Base-by-base conservation (phyloP, 2,888 invertebrate genomes). In the Endotricha flammealis region DNA sequence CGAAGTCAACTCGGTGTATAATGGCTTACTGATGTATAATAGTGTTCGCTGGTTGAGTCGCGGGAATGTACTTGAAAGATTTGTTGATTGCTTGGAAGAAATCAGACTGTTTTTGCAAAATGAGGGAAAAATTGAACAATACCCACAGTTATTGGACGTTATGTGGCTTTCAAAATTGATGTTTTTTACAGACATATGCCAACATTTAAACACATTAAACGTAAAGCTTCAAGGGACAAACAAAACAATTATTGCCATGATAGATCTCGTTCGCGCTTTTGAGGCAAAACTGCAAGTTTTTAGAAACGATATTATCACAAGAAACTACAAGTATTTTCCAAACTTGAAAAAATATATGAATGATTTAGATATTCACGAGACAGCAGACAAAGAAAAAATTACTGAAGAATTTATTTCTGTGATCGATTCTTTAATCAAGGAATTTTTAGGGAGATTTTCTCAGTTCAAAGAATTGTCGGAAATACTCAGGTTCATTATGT, bases 1-100 rank as follows among this genome's bases (percentile, higher is more conserved):
- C 39, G 55, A 58, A 48, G 54, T 57, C 38, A 50, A 50, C 44
- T 57, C 53, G 16, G 45, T 50, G 44, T 55, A 50, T 39, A 51
- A 48, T 46, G 16, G 50, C 42, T 47, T 50, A 47, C 50, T 58
- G 41, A 58, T 16, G 16, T 16, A 16, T 16, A 16, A 4, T 16
- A 16, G 6, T 44, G 39, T 44, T 46, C 50, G 51, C 32, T 58
- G 52, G 51, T 44, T 58, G 47, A 54, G 51, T 44, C 47, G 48
- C 34, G 54, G 56, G 39, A 50, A 50, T 33, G 50, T 60, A 45
- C 48, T 57, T 46, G 32, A 58, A 48, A 50, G 52, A 23, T 29
- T 17, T 20, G 9, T 29, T 20, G 40, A 36, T 37, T 39, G 38
- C 36, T 39, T 39, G 37, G 42, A 39, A 39, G 39, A 42, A 39